A percentile compares a stretch with the other conserved stretches of the same genome.
phyloP scores from a whole-genome alignment of 2,888 invertebrate species.

The Automeris io region DNA sequence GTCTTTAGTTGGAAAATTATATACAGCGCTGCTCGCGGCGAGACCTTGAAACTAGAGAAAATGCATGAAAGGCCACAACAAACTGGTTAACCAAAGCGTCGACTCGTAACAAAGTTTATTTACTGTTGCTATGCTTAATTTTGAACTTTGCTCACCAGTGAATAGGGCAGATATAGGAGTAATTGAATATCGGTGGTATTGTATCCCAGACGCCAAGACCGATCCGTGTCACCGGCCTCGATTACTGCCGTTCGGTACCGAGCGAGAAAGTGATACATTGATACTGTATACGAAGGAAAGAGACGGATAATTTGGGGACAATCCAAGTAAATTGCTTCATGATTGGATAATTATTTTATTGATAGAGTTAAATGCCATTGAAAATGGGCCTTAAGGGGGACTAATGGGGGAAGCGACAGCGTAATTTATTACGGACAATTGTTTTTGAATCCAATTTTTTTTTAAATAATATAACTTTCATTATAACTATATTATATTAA shows the following conservation, averaged over 20 bases:
- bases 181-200: slow-evolving; percentile 19
- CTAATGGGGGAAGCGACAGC: slow-evolving; percentile 29
- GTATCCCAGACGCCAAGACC: slow-evolving; percentile 41
- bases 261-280: slow-evolving; percentile 28
- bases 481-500: too few relatives aligned
- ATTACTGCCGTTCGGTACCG: slow-evolving; percentile 35
- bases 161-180: slow-evolving; percentile 11
- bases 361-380: slow-evolving; percentile 63
- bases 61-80: slow-evolving; percentile 38
- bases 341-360: slow-evolving; percentile 77
- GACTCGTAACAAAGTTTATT: slow-evolving; percentile 29
- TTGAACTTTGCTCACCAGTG: slow-evolving; percentile 1
- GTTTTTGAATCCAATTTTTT: slow-evolving; percentile 8
- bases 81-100: slow-evolving; percentile 40
- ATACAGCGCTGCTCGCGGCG: slow-evolving; percentile 29
- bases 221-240: slow-evolving; percentile 52
- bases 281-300: slow-evolving; percentile 19
- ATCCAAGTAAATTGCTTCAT: slow-evolving; percentile 66
- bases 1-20: slow-evolving; percentile 38
- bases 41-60: slow-evolving; percentile 51
- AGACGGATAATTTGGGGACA: slow-evolving; percentile 39
- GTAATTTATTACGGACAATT: slow-evolving; percentile 29
- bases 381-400: slow-evolving; percentile 36
- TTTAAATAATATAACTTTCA: too few relatives aligned
- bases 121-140: slow-evolving; percentile 2